A percentile compares a stretch with the other conserved stretches of the same genome.
Evolutionary conservation across 1,140 invertebrate genomes (phyloP).

Genomic region (Ostrea edulis): DNA sequence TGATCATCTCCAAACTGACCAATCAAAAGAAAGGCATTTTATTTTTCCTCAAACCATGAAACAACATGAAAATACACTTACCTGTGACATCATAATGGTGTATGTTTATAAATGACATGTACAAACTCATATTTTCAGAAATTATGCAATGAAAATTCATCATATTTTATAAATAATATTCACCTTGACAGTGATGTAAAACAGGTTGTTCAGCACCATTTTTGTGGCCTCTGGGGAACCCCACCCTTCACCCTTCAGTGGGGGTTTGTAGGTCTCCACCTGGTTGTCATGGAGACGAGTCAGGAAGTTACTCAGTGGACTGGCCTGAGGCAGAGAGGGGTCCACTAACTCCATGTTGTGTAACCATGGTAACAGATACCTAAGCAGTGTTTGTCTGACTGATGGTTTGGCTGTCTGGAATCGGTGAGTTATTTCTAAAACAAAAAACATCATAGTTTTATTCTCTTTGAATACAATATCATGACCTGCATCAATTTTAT

Average conservation of each 20-base stretch:
- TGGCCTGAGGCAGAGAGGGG: slow-evolving; percentile 92
- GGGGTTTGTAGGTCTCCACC: slow-evolving; percentile 69
- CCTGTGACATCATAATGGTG: neutral
- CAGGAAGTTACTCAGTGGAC: slow-evolving; percentile 75
- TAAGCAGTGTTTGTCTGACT: slow-evolving; percentile 92
- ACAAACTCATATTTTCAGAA: neutral
- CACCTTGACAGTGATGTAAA: slow-evolving; percentile 93
- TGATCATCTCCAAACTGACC: slow-evolving; percentile 95
- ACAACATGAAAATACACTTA: neutral
- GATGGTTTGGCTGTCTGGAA: slow-evolving; percentile 96
- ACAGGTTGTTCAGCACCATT: slow-evolving; percentile 99
- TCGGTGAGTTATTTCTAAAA: slow-evolving; percentile 94
- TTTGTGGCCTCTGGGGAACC: slow-evolving; percentile 98
- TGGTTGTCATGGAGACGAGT: slow-evolving; percentile 71
- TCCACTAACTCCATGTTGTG: slow-evolving; percentile 99
- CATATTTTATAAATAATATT: neutral
- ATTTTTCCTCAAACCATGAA: neutral
- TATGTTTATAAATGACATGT: neutral
- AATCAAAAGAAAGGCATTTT: slow-evolving; percentile 46
- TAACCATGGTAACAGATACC: slow-evolving; percentile 97
- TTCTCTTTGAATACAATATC: neutral
- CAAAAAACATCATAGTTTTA: neutral
- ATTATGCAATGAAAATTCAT: neutral
- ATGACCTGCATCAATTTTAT: too few species aligned
- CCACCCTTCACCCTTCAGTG: slow-evolving; percentile 91